Evolutionary conservation across 2,888 invertebrate genomes (phyloP), one percentile per base, ranked within the genome.

Genomic region (Heliconius cydno): DNA sequence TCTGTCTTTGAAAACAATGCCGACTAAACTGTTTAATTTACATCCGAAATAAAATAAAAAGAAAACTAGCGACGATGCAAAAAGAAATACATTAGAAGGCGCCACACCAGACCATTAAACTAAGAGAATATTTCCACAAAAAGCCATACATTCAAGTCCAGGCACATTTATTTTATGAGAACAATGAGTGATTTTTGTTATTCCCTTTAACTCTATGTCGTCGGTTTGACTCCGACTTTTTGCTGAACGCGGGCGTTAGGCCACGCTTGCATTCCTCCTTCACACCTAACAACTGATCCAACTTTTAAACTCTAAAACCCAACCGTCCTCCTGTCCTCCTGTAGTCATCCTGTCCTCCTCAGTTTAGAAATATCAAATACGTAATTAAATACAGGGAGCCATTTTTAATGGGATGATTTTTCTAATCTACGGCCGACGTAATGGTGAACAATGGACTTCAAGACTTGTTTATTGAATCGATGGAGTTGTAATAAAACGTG

Each of bases 91-190:
- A 94, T 95, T 95, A 94, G 93, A 92, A 94, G 94, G 94, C 94
- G 94, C 94, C 94, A 94, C 94, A 94, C 94, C 94, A 94, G 94
- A 92, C 94, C 94, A 93, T 94, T 94, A 94, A 94, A 93, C 94
- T 94, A 95, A 94, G 94, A 93, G 94, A 95, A 95, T 94, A 95
- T 95, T 94, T 94, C 89, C 93, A 94, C 94, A 94, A 95, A 95
- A 94, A 95, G 92, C 92, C 89, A 90, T 93, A 94, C 94, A 94
- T 94, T 94, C 94, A 94, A 94, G 92, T 94, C 93, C 90, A 92
- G 90, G 94, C 94, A 94, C 94, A 95, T 95, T 95, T 94, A 95
- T 95, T 95, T 94, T 94, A 94, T 94, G 94, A 94, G 94, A 95
- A 95, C 94, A 94, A 94, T 95, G 94, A 94, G 92, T 94, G 94